A percentile compares a stretch with the other conserved stretches of the same genome.
Conservation (phyloP, 2,888 invertebrate species). For the Cheilosia soror region DNA sequence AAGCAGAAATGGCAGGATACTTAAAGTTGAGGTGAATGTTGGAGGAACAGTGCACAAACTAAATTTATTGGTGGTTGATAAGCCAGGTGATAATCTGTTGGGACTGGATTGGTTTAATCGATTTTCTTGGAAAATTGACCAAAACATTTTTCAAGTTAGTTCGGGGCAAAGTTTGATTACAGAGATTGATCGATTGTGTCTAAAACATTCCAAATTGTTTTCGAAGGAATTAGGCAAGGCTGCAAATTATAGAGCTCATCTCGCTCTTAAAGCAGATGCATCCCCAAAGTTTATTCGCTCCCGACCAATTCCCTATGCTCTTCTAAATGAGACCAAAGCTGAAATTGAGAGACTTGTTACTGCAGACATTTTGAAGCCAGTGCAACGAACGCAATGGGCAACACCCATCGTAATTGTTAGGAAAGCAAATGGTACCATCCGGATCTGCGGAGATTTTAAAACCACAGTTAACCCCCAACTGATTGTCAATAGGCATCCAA, state of each 20-base stretch:
- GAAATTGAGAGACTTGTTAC: not conserved
- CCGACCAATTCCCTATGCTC: slow-evolving; percentile 6
- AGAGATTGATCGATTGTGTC: slow-evolving; percentile 4
- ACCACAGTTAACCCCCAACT: not conserved
- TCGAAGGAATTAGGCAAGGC: not conserved
- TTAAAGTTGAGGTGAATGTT: too few relatives aligned
- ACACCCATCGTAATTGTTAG: not conserved
- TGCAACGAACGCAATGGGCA: not conserved
- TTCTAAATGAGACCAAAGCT: slow-evolving; percentile 2
- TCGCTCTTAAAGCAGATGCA: slow-evolving; percentile 3
- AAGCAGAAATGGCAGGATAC: too few relatives aligned
- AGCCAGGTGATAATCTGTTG: too few relatives aligned
- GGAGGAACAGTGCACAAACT: too few relatives aligned
- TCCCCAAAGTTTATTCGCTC: slow-evolving; percentile 6
- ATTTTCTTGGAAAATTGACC: too few relatives aligned
- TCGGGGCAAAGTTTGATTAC: not conserved
- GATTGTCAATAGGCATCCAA: slow-evolving; percentile 52
- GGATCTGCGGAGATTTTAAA: slow-evolving; percentile 46
- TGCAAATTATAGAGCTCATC: slow-evolving; percentile 10
- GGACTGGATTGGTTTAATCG: too few relatives aligned
- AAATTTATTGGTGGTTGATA: too few relatives aligned
- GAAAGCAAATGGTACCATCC: slow-evolving; percentile 26
- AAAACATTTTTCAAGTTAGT: too few relatives aligned
- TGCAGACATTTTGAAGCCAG: not conserved
- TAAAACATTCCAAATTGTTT: not conserved